A percentile compares a stretch with the other conserved stretches of the same genome.
Evolutionary conservation across 2,797 vertebrate genomes (phyloP).

Genomic region (Mormyrus hasselquistii): DNA sequence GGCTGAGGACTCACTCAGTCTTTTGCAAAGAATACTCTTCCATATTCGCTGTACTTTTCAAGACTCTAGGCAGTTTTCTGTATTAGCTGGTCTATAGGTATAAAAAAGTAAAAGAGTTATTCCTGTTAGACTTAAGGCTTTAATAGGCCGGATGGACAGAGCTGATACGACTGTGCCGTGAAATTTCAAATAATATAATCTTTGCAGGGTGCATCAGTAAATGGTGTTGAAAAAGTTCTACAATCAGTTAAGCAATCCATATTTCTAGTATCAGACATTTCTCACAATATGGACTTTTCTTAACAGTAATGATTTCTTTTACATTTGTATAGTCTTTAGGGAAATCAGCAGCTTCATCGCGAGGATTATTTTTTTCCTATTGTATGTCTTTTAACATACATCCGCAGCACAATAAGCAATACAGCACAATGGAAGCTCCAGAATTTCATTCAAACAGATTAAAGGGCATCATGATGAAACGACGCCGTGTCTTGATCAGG

Average conservation of each 20-base stretch:
- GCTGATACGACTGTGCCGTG: background rate
- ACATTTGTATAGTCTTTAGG: constrained; percentile 1
- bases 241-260: background rate
- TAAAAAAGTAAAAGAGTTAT: background rate
- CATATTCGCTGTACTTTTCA: background rate
- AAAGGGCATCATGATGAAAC: background rate
- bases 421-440: background rate
- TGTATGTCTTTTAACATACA: background rate
- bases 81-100: background rate
- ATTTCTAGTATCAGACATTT: background rate
- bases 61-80: background rate
- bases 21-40: background rate
- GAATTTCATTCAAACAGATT: background rate
- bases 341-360: background rate
- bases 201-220: background rate
- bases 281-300: background rate
- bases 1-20: background rate
- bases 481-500: background rate
- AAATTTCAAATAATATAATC: background rate
- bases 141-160: background rate
- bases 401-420: background rate
- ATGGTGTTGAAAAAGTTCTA: background rate
- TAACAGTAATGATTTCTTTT: background rate
- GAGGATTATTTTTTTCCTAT: background rate
- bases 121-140: background rate